Percentiles rank a stretch among this genome's conserved stretches.
These are phyloP conservation scores for Penaeus chinensis DNA, from an alignment of 1,140 invertebrate genomes.

Conservation along the genomic window DNA sequence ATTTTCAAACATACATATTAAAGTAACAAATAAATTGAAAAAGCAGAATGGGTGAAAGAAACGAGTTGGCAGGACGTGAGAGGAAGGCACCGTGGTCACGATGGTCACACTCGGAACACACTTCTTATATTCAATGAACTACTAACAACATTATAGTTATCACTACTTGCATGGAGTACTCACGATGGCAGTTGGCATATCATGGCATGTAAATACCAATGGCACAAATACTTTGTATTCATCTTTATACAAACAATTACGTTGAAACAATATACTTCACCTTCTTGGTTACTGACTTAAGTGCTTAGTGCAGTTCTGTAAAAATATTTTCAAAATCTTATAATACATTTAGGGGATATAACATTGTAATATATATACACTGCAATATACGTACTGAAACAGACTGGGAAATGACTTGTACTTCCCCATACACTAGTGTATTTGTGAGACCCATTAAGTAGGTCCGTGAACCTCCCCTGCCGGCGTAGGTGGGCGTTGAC, in stretches of 20 bases:
- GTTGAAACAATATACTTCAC: too few species aligned
- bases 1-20: not conserved
- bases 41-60: not conserved
- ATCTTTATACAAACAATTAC: not conserved
- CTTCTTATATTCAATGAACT: slow-evolving; percentile 38
- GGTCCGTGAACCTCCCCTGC: slow-evolving; percentile 11
- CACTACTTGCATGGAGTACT: slow-evolving; percentile 48
- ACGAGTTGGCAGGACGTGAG: not conserved
- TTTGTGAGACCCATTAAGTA: not conserved
- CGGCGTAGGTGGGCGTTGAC: slow-evolving; percentile 25
- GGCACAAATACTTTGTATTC: slow-evolving; percentile 35
- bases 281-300: too few species aligned
- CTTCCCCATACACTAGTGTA: too few species aligned
- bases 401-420: too few species aligned
- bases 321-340: slow-evolving; percentile 12
- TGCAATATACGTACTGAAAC: not conserved
- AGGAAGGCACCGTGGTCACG: slow-evolving; percentile 28
- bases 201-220: slow-evolving; percentile 36
- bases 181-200: slow-evolving; percentile 26
- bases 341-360: not conserved
- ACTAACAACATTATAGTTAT: slow-evolving; percentile 40
- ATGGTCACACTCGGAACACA: slow-evolving; percentile 21
- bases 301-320: not conserved
- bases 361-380: not conserved
- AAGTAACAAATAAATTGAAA: not conserved